phyloP scores from a whole-genome alignment of 2,797 vertebrate species.

The Ammospiza maritima region DNA sequence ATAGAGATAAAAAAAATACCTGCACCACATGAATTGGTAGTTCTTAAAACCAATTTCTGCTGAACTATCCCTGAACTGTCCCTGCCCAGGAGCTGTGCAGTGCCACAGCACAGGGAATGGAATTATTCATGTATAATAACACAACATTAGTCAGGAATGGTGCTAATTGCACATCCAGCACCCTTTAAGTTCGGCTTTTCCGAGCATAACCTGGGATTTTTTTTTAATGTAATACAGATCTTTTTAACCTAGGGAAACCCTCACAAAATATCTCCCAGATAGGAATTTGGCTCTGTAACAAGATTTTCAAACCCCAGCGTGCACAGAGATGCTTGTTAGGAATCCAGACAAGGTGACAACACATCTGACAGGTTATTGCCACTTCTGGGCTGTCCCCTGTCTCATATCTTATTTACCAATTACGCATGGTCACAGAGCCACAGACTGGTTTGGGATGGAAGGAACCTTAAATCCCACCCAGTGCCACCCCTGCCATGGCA shows the following conservation, averaged over 20 bases:
- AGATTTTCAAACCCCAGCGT: neutral
- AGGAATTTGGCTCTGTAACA: neutral
- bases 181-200: neutral
- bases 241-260: neutral
- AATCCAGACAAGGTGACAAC: neutral
- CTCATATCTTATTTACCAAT: neutral
- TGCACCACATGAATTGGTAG: rapidly evolving
- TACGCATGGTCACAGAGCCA: neutral
- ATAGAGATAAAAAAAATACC: neutral
- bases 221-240: neutral
- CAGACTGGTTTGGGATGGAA: neutral
- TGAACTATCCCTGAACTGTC: neutral
- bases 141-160: neutral
- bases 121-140: neutral
- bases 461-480: rapidly evolving
- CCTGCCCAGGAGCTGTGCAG: neutral
- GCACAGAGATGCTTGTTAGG: neutral
- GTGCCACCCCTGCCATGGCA: rapidly evolving
- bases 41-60: neutral
- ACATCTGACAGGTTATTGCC: neutral
- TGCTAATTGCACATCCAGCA: neutral
- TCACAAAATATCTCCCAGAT: neutral
- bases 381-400: neutral
- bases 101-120: neutral
- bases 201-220: rapidly evolving